phyloP scores from a whole-genome alignment of 2,113 vertebrate genomes.

The Dromiciops gliroides region DNA sequence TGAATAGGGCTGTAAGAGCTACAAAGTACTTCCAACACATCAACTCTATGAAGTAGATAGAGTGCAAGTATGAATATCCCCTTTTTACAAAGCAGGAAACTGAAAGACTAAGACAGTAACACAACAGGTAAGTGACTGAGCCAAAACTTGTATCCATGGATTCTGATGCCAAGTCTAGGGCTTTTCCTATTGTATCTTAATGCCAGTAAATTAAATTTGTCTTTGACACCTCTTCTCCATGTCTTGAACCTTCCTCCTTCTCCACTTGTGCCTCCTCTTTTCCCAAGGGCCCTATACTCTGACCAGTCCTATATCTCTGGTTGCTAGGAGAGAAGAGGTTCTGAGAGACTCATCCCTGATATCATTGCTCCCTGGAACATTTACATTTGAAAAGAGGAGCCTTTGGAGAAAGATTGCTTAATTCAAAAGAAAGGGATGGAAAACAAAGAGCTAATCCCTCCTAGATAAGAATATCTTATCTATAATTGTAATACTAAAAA shows the following conservation, averaged over 20 bases:
- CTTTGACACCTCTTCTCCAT: neutral
- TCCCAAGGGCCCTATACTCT: neutral
- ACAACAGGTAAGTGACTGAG: neutral
- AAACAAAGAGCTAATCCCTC: constrained; percentile 19
- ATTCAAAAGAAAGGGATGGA: neutral
- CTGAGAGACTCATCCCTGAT: neutral
- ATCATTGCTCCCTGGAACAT: neutral
- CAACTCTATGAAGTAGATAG: neutral
- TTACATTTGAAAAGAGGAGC: neutral
- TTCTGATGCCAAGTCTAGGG: neutral
- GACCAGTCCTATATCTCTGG: neutral
- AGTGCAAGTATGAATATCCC: neutral
- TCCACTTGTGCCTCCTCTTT: neutral
- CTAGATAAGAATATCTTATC: neutral
- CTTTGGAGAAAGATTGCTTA: neutral
- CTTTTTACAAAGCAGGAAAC: neutral
- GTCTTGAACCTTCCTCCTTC: neutral
- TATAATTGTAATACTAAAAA: neutral
- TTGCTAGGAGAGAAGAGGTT: neutral
- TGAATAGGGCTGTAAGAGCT: neutral
- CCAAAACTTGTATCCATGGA: neutral
- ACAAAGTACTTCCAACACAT: neutral
- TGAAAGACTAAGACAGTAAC: neutral
- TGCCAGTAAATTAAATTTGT: neutral
- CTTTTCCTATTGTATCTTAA: no score